Evolutionary conservation across 1,140 invertebrate species (phyloP), one percentile per base, ranked within the genome.

Genomic region (Megalonaias nervosa): DNA sequence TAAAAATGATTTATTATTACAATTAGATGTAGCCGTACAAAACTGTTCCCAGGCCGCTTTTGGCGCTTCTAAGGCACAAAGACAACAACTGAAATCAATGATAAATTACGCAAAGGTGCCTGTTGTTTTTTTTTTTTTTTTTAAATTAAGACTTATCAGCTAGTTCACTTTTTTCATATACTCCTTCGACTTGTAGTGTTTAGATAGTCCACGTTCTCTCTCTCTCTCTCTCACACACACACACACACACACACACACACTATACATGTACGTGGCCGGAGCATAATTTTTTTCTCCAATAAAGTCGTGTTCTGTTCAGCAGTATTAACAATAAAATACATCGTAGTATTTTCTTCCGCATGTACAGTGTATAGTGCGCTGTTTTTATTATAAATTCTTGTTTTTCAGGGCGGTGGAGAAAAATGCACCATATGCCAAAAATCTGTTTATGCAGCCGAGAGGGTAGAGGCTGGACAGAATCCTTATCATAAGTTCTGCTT

Each of bases 401-500:
- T 77, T 48, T 74, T 77, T 2, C 77, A 88, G 87, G 87, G 87
- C 59, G 85, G 87, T 15, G 83, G 85, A 19, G 87, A 88, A 60
- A 99, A 99, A 92, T 99, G 98, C 94, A 97, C 97, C 80, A 98
- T 98, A 92, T 99, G 98, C 94, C 94, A 95, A 90, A 99, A 99
- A 93, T 97, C 97, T 80, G 98, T 99, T 70, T 99, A 99, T 91
- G 97, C 97, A 82, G 97, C 98, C 74, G 98, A 99, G 92, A 97
- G 99, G 92, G 94, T 97, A 88, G 95, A 98, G 86, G 98, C 98
- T 85, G 98, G 97, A 88, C 97, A 97, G 88, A 95, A 96, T 87
- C 97, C 98, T 93, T 99, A 94, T 95, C 98, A 99, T 94, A 99
- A 99, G 92, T 95, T 95, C 92, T 99, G 98, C 94, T 99, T 99